phyloP scores from a whole-genome alignment of 2,797 vertebrate genomes.

The Rhodeus uyekii region DNA sequence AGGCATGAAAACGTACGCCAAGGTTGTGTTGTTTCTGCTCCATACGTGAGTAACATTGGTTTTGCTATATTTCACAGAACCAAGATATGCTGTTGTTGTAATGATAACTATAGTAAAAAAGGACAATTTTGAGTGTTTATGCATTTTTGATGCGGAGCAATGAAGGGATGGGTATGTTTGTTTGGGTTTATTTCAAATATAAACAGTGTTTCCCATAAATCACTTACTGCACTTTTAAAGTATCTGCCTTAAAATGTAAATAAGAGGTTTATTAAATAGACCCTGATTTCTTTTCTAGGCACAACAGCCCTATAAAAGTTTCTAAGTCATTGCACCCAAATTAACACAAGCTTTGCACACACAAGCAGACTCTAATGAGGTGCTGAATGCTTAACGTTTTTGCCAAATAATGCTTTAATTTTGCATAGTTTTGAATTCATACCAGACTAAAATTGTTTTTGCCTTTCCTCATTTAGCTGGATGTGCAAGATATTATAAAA shows the following conservation, averaged over 20 bases:
- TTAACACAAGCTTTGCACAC: conserved; percentile 2
- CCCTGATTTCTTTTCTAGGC: background rate
- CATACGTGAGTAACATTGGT: too few relatives aligned
- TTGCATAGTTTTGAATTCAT: background rate
- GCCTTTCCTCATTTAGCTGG: background rate
- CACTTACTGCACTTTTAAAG: background rate
- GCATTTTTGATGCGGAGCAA: background rate
- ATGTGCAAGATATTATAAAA: background rate
- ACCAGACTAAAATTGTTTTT: background rate
- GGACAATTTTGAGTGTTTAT: background rate
- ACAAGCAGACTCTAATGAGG: conserved; percentile 16
- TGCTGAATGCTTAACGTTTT: background rate
- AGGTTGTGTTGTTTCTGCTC: too few relatives aligned
- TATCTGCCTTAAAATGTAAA: background rate
- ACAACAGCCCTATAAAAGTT: background rate
- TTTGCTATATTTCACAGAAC: too few relatives aligned
- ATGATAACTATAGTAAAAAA: too few relatives aligned
- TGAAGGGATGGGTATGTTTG: background rate
- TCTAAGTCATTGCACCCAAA: conserved; percentile 6
- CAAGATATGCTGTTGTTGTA: too few relatives aligned
- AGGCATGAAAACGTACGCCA: too few relatives aligned
- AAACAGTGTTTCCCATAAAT: background rate
- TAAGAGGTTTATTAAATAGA: background rate
- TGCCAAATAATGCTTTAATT: background rate
- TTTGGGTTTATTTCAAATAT: background rate